Evolutionary conservation across 2,888 invertebrate species (phyloP), one percentile per base, ranked within the genome.

Genomic region (Apamea monoglypha): DNA sequence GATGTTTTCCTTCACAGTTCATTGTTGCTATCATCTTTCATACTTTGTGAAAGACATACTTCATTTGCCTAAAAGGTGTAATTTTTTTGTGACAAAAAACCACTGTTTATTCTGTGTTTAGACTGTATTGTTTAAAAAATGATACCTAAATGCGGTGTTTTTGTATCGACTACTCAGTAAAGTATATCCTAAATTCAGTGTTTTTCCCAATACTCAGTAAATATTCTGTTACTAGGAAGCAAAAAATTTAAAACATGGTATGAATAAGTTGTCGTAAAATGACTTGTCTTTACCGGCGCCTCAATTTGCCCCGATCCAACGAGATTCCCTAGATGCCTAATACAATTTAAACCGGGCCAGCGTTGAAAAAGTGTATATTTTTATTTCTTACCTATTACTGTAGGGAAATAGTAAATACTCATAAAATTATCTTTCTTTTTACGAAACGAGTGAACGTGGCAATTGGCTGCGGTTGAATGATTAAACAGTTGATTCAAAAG

Each of bases 231-330:
- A 32, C 44, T 59, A 47, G 32, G 7, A 64, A 3, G 32, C 4
- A 21, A 21, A 1, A 5, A 64, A 29, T 63, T 29, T 0, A 29
- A 44, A 64, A 69, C 29, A 59, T 29, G 25, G 25, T 21, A 50
- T 36, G 32, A 59, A 70, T 32, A 81, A 61, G 67, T 50, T 64
- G 21, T 47, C 25, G 16, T 67, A 71, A 53, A 71, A 78, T 53
- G 1, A 67, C 59, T 44, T 29, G 7, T 44, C 18, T 36, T 36
- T 53, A 53, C 25, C 16, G 29, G 8, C 44, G 6, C 44, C 59
- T 29, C 79, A 84, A 81, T 78, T 53, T 44, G 50, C 36, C 44
- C 78, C 59, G 18, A 76, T 47, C 67, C 16, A 76, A 76, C 44
- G 59, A 78, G 84, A 81, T 61, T 81, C 29, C 44, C 50, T 59